These are phyloP conservation scores for Sitobion miscanthi DNA, from an alignment of 1,140 invertebrate species.

Conservation along the genomic window DNA sequence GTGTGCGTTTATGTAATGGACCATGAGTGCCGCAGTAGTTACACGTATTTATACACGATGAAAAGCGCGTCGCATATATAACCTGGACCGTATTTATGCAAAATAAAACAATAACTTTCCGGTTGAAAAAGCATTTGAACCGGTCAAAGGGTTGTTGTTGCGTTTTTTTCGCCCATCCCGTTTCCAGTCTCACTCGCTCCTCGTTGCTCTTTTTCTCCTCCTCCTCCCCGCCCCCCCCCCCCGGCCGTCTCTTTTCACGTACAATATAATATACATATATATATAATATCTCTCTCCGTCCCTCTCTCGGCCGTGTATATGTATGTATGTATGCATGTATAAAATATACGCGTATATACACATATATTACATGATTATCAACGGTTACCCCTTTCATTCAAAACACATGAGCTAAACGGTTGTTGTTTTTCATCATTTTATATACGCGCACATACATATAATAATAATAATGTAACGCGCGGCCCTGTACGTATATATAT, in stretches of 20 bases:
- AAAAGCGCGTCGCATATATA: constrained; percentile 50
- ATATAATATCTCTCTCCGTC: not conserved
- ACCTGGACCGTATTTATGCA: constrained; percentile 56
- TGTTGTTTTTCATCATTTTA: constrained; percentile 55
- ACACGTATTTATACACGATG: constrained; percentile 50
- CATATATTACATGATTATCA: constrained; percentile 41
- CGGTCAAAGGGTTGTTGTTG: constrained; percentile 55
- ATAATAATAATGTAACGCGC: constrained; percentile 42
- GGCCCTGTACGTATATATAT: not conserved
- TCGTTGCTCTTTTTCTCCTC: not conserved
- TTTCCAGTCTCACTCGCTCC: not conserved
- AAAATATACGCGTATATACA: not conserved
- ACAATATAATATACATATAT: too few relatives aligned
- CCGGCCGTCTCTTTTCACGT: not conserved
- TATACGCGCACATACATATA: not conserved
- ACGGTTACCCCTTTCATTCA: constrained; percentile 45
- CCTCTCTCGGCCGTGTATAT: not conserved
- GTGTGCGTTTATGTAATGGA: constrained; percentile 54
- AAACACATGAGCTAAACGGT: constrained; percentile 52
- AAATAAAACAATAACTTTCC: constrained; percentile 57
- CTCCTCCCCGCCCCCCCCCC: too few relatives aligned
- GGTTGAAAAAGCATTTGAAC: constrained; percentile 52
- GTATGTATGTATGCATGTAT: not conserved
- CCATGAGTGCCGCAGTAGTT: constrained; percentile 54
- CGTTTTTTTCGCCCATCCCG: not conserved